These are phyloP conservation scores for Bugula neritina DNA, from an alignment of 2,888 invertebrate genomes.

Conservation along the genomic window DNA sequence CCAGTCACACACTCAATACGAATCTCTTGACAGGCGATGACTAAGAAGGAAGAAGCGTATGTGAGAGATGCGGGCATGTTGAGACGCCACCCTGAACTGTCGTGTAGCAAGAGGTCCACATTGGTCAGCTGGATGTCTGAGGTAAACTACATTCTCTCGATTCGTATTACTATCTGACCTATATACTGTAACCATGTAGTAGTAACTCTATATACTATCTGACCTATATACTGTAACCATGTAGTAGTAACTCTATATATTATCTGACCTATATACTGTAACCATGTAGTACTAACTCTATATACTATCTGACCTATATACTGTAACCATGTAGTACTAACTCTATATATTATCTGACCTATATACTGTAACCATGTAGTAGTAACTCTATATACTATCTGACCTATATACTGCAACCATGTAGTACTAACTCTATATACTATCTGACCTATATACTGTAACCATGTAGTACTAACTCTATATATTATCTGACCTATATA, in stretches of 20 bases:
- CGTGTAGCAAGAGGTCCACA: constrained; percentile 84
- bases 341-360: no score
- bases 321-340: not conserved
- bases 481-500: not conserved
- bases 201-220: not conserved
- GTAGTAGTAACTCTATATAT: not conserved
- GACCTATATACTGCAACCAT: not conserved
- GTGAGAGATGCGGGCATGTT: not conserved
- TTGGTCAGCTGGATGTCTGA: constrained; percentile 95
- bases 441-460: not conserved
- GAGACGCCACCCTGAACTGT: not conserved
- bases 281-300: not conserved
- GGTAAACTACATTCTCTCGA: constrained; percentile 53
- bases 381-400: not conserved
- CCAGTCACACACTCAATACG: not conserved
- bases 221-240: not conserved
- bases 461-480: not conserved
- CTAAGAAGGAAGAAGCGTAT: not conserved
- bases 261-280: not conserved
- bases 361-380: not conserved
- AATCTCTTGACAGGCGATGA: constrained; percentile 1
- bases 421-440: not conserved
- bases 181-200: not conserved
- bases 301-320: no score
- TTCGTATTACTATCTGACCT: not conserved